These are phyloP conservation scores for Isichthys henryi DNA, from an alignment of 2,113 vertebrate species.

Conservation along the genomic window DNA sequence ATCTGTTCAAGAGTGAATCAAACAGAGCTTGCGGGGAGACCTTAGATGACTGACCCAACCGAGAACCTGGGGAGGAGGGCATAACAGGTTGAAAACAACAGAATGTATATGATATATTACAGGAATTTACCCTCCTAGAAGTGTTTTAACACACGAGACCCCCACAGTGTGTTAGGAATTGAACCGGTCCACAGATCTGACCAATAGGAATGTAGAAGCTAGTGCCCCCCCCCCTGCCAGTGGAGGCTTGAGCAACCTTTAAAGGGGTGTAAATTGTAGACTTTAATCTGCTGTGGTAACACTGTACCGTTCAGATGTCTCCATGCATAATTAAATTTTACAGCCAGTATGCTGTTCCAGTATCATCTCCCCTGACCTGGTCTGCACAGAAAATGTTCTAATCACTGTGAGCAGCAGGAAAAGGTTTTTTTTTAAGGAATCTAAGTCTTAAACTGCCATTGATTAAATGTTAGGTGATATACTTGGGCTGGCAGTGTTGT, in stretches of 20 bases:
- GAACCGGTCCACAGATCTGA: neutral
- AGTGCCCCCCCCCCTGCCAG: neutral
- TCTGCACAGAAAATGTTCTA: neutral
- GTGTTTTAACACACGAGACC: neutral
- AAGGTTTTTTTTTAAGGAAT: conserved; percentile 42
- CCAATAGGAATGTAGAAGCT: neutral
- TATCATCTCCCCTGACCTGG: neutral
- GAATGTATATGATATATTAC: neutral
- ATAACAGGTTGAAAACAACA: neutral
- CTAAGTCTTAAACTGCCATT: conserved; percentile 66
- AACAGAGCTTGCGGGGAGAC: neutral
- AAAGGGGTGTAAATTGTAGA: neutral
- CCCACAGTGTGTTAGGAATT: neutral
- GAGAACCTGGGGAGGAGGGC: neutral
- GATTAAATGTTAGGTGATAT: conserved; percentile 77
- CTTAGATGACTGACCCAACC: neutral
- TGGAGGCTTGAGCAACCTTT: neutral
- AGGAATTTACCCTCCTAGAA: neutral
- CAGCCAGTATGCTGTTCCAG: neutral
- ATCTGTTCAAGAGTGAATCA: neutral
- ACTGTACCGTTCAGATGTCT: neutral
- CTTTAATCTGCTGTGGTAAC: neutral
- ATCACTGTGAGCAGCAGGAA: neutral
- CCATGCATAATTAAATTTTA: neutral
- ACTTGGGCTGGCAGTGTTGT: conserved; percentile 69